phyloP scores from a whole-genome alignment of 1,140 invertebrate genomes.

The Lanistes nyassanus region DNA sequence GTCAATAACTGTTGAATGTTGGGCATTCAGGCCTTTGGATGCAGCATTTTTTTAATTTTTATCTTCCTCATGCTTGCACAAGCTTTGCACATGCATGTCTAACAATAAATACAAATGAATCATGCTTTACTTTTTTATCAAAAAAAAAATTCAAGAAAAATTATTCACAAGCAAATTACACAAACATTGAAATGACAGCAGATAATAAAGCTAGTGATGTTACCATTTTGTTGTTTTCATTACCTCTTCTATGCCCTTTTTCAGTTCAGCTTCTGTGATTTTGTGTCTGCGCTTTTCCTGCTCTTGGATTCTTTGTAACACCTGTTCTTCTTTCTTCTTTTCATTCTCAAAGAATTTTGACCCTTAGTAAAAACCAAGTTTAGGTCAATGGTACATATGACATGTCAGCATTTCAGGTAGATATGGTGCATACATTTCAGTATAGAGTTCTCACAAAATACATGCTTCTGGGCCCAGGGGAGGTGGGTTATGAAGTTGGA shows the following conservation, averaged over 20 bases:
- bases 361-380: slow-evolving; percentile 48
- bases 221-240: no score
- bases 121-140: no score
- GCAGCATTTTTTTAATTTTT: background rate
- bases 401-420: no score
- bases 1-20: background rate
- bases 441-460: no score
- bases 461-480: no score
- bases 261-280: slow-evolving; percentile 63
- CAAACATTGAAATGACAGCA: no score
- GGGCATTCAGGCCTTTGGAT: background rate
- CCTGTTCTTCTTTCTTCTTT: slow-evolving; percentile 66
- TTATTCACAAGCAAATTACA: no score
- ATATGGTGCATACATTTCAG: no score
- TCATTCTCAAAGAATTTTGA: slow-evolving; percentile 73
- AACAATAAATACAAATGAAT: background rate
- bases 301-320: slow-evolving; percentile 66
- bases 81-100: background rate
- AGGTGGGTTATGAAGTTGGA: no score
- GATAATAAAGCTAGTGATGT: no score
- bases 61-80: background rate
- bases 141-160: no score
- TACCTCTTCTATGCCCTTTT: slow-evolving; percentile 63
- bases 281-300: slow-evolving; percentile 55
- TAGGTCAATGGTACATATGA: no score